These are phyloP conservation scores for Symphodus melops DNA, from an alignment of 2,113 vertebrate genomes.

Conservation along the genomic window DNA sequence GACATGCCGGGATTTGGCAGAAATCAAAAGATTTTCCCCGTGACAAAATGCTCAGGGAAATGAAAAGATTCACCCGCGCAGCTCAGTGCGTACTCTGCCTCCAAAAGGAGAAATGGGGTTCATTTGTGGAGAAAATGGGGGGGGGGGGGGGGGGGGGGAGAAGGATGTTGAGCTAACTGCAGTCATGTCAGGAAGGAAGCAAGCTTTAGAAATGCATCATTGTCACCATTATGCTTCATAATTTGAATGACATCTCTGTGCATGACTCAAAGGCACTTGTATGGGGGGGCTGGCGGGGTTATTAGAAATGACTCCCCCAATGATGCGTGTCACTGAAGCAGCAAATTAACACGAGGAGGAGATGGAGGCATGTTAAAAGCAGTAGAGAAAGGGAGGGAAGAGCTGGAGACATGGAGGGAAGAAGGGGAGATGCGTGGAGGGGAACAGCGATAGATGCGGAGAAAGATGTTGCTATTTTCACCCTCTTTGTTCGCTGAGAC, in stretches of 20 bases:
- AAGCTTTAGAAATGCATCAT: slow-evolving; percentile 70
- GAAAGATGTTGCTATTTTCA: slow-evolving; percentile 68
- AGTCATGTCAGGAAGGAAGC: slow-evolving; percentile 63
- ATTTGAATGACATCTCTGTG: slow-evolving; percentile 77
- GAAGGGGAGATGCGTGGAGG: slow-evolving; percentile 28
- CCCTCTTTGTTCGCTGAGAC: slow-evolving; percentile 63
- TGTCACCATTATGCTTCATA: slow-evolving; percentile 80
- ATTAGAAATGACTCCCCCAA: slow-evolving; percentile 83
- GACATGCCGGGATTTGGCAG: slow-evolving; percentile 55
- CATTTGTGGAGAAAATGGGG: slow-evolving; percentile 43
- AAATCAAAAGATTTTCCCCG: slow-evolving; percentile 68
- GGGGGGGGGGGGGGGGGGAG: slow-evolving; percentile 3
- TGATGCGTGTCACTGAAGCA: slow-evolving; percentile 87
- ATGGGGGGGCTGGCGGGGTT: slow-evolving; percentile 68
- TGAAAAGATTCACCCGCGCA: slow-evolving; percentile 69
- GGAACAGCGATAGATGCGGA: slow-evolving; percentile 49
- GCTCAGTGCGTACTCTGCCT: slow-evolving; percentile 60
- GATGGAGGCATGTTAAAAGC: slow-evolving; percentile 76
- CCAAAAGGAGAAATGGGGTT: slow-evolving; percentile 54
- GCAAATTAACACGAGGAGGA: slow-evolving; percentile 86
- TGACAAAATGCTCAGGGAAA: slow-evolving; percentile 64
- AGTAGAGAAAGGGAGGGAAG: slow-evolving; percentile 34
- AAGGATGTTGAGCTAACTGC: slow-evolving; percentile 49
- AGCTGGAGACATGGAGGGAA: slow-evolving; percentile 19
- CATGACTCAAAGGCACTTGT: slow-evolving; percentile 73